Conservation (phyloP, 37 sponge, comb jelly and placozoan genomes). For the Dysidea cf. avara region DNA sequence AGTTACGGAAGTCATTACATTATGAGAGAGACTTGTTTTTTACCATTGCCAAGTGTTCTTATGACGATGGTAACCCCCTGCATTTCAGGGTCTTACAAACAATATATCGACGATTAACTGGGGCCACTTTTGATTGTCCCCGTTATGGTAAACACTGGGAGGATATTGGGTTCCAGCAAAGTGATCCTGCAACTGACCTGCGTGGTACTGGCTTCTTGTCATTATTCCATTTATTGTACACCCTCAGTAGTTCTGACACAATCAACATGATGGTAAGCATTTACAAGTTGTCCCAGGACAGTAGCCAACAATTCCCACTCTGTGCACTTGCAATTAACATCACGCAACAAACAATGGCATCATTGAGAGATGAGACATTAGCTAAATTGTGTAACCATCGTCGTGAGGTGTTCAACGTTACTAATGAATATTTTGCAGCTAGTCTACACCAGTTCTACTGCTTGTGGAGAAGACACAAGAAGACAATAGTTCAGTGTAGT, state of each 20-base stretch:
- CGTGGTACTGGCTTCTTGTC: conserved; percentile 85
- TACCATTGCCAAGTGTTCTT: conserved; percentile 44
- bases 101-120: conserved; percentile 67
- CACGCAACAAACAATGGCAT: conserved; percentile 55
- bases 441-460: conserved; percentile 60
- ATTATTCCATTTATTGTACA: conserved; percentile 63
- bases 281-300: conserved; percentile 35
- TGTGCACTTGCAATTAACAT: conserved; percentile 80
- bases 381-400: conserved; percentile 66
- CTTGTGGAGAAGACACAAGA: conserved; percentile 31
- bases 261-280: conserved; percentile 59
- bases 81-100: conserved; percentile 71
- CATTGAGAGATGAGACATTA: conserved; percentile 66
- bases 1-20: conserved; percentile 45
- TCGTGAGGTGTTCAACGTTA: conserved; percentile 73
- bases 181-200: conserved; percentile 86
- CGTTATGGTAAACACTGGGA: conserved; percentile 89
- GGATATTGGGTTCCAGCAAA: conserved; percentile 82
- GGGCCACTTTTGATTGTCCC: conserved; percentile 42
- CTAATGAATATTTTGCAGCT: conserved; percentile 74
- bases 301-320: conserved; percentile 55
- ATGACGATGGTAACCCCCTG: conserved; percentile 58
- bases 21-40: conserved; percentile 69
- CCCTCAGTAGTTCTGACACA: conserved; percentile 42
- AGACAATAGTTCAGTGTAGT: conserved; percentile 41